These are phyloP conservation scores for Pseudotriccus pelzelni DNA, from an alignment of 2,797 vertebrate genomes.

Conservation along the genomic window DNA sequence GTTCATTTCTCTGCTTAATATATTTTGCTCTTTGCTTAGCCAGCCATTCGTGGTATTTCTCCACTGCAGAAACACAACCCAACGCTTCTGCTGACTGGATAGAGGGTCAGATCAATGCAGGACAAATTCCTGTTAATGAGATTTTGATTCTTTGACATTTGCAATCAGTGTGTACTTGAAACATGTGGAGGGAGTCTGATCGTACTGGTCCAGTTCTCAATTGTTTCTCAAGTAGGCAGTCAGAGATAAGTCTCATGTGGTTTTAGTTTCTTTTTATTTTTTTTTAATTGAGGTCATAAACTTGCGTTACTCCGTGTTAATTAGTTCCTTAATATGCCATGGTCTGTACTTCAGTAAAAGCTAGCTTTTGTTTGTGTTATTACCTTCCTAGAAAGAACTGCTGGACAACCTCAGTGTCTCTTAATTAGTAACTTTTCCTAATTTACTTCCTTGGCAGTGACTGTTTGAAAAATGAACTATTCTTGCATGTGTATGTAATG, in stretches of 20 bases:
- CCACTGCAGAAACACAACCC: not conserved
- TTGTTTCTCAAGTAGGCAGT: constrained; percentile 25
- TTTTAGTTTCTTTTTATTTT: not conserved
- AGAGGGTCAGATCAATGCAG: constrained; percentile 44
- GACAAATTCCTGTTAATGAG: constrained; percentile 56
- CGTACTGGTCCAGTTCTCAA: constrained; percentile 1
- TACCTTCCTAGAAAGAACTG: not conserved
- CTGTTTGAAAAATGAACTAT: not conserved
- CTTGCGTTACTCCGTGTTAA: constrained; percentile 6
- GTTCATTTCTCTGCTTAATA: not conserved
- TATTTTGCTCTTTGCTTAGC: constrained; percentile 3
- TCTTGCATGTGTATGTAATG: not conserved
- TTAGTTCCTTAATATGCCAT: not conserved
- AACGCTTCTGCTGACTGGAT: constrained; percentile 23
- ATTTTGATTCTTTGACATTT: constrained; percentile 65
- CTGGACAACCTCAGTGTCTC: not conserved
- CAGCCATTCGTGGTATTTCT: not conserved
- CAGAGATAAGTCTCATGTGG: not conserved
- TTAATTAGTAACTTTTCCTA: not conserved
- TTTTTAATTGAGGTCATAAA: not conserved
- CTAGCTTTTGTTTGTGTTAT: not conserved
- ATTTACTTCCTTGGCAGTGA: not conserved
- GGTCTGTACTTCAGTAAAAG: not conserved
- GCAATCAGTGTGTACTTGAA: constrained; percentile 47
- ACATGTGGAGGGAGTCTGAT: constrained; percentile 4